Evolutionary conservation across 2,113 vertebrate species (phyloP).

Genomic region (cattle (Bos taurus)): ARS-UCD2.0 NC_037348.1:11184001-11184500

Average conservation of each 20-base stretch:
- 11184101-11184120: background rate
- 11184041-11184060: too few species aligned
- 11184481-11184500: background rate
- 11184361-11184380: background rate
- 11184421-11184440: background rate
- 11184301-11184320: background rate
- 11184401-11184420: background rate
- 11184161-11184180: background rate
- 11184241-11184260: background rate
- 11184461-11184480: background rate
- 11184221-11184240: rapidly evolving
- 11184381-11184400: background rate
- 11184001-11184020: too few species aligned
- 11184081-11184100: background rate
- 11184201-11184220: background rate
- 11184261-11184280: background rate
- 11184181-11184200: background rate
- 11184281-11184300: background rate
- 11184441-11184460: background rate
- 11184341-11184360: background rate
- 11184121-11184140: background rate
- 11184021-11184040: too few species aligned
- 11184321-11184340: background rate
- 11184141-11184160: background rate
- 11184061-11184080: too few species aligned